phyloP scores from a whole-genome alignment of 2,113 vertebrate genomes.

The Vidua chalybeata region DNA sequence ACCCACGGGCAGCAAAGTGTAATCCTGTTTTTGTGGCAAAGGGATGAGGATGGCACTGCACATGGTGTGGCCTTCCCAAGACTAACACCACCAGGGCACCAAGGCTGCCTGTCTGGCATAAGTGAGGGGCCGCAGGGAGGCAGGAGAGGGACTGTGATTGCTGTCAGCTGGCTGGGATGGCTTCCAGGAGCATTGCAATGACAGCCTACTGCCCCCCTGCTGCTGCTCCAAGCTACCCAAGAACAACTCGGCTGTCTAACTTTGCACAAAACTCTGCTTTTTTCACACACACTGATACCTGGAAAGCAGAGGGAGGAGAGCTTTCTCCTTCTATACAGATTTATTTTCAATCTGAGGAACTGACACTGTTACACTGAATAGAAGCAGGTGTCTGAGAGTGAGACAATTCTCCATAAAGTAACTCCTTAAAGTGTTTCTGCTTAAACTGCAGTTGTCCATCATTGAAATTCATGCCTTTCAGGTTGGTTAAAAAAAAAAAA shows the following conservation, averaged over 20 bases:
- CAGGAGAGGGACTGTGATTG: accelerated
- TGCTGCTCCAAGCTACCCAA: background rate
- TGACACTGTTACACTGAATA: background rate
- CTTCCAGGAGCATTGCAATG: background rate
- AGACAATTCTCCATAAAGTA: background rate
- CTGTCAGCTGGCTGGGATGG: background rate
- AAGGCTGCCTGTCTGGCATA: background rate
- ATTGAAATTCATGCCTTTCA: background rate
- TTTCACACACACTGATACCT: background rate
- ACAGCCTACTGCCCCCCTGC: background rate
- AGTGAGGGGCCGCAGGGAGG: background rate
- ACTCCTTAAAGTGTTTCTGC: background rate
- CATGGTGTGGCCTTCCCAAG: background rate
- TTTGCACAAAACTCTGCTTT: background rate
- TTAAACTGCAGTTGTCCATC: conserved; percentile 8
- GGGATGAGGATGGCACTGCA: background rate
- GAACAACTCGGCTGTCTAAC: accelerated
- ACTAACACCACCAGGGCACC: too few species aligned
- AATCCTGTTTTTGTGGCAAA: background rate
- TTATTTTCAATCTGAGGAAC: background rate
- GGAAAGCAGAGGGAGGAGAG: background rate
- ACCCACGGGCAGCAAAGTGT: background rate
- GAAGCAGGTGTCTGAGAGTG: background rate
- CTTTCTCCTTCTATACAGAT: background rate
- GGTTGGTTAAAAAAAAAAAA: too few species aligned